Percentiles rank a stretch among this genome's conserved stretches.
phyloP scores from a whole-genome alignment of 1,140 invertebrate species.

The Diachasmimorpha longicaudata region DNA sequence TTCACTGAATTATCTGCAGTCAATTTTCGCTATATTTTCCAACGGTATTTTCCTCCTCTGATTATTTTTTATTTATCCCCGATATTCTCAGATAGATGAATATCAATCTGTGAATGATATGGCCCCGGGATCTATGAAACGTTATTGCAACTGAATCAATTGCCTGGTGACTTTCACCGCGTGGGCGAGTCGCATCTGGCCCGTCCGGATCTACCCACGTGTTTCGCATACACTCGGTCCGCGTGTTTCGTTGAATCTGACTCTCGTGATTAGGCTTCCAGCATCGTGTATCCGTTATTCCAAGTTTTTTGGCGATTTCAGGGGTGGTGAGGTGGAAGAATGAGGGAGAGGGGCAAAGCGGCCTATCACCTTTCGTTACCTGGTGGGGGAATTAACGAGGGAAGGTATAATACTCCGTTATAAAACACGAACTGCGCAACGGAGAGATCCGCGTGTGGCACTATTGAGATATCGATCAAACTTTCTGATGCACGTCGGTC shows the following conservation, averaged over 20 bases:
- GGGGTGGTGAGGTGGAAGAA: too few relatives aligned
- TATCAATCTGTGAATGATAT: neutral
- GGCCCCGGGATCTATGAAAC: neutral
- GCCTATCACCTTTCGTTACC: neutral
- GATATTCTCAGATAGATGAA: too few relatives aligned
- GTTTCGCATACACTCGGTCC: neutral
- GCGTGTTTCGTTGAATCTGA: conserved; percentile 6
- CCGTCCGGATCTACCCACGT: conserved; percentile 26
- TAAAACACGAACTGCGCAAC: conserved; percentile 10
- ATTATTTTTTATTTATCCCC: neutral
- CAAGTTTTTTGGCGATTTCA: neutral
- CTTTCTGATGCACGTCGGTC: neutral
- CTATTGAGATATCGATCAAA: conserved; percentile 14
- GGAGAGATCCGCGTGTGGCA: conserved; percentile 5
- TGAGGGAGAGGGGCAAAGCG: too few relatives aligned
- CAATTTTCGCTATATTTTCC: too few relatives aligned
- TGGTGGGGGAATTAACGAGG: neutral
- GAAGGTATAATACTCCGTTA: neutral
- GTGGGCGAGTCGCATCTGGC: conserved; percentile 20
- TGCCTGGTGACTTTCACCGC: conserved; percentile 22
- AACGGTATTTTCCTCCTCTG: too few relatives aligned
- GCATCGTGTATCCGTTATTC: neutral
- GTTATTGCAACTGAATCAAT: conserved; percentile 15
- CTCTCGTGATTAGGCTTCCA: neutral
- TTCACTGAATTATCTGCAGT: too few relatives aligned